Percentiles rank a stretch among this genome's conserved stretches.
These are phyloP conservation scores for Premnoplex brunnescens DNA, from an alignment of 2,797 vertebrate species.

Conservation along the genomic window DNA sequence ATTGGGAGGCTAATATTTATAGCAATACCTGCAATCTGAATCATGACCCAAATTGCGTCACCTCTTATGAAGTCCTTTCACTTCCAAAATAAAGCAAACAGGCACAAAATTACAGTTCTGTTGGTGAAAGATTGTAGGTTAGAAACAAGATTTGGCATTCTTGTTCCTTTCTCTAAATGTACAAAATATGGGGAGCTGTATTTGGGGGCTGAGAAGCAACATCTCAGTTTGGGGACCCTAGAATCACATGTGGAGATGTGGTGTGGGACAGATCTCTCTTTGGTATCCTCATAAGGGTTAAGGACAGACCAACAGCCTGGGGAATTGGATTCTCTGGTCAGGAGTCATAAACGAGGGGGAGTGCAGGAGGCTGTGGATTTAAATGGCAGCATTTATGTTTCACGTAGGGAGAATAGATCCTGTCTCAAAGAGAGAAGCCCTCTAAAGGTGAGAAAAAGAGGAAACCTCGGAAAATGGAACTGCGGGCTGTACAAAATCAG, in stretches of 20 bases:
- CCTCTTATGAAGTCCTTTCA: not conserved
- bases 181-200: not conserved
- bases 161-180: not conserved
- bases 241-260: fast-evolving
- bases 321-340: not conserved
- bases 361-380: fast-evolving
- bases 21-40: constrained; percentile 14
- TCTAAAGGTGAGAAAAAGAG: not conserved
- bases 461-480: not conserved
- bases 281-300: not conserved
- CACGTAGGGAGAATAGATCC: not conserved
- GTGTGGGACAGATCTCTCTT: not conserved
- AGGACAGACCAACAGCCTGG: not conserved
- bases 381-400: not conserved
- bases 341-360: not conserved
- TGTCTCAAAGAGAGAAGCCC: not conserved
- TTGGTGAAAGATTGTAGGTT: not conserved
- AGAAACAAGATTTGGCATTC: not conserved
- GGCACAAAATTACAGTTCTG: not conserved
- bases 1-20: not conserved
- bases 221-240: not conserved
- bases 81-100: constrained; percentile 2
- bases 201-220: not conserved
- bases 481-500: not conserved
- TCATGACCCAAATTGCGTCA: not conserved